Conservation (phyloP, 1,140 invertebrate genomes). For the Drosophila nasuta region DNA sequence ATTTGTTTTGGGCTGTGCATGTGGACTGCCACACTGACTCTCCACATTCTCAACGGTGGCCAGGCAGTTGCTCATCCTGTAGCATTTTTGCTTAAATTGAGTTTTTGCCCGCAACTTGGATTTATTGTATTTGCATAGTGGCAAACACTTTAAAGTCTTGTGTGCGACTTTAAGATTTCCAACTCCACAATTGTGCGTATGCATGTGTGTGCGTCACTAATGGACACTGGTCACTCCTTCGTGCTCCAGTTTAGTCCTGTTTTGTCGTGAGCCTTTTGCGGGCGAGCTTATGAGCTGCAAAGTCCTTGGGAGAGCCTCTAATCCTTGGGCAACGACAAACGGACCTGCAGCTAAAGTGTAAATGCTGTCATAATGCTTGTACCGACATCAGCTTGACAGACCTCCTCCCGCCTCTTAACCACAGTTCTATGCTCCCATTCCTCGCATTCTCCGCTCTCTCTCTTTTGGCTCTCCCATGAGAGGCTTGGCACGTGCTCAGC, state of each 20-base stretch:
- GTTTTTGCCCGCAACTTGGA: conserved; percentile 63
- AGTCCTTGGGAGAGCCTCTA: conserved; percentile 52
- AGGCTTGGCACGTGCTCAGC: conserved; percentile 41
- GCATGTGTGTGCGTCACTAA: conserved; percentile 17
- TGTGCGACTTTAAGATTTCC: conserved; percentile 14
- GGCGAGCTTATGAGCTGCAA: conserved; percentile 63
- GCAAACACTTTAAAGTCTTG: conserved; percentile 48
- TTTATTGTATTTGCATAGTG: conserved; percentile 75
- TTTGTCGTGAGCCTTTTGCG: conserved; percentile 54
- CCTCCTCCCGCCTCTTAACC: not conserved
- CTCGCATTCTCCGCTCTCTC: not conserved
- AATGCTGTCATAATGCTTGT: conserved; percentile 79
- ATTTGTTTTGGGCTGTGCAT: not conserved
- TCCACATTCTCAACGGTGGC: conserved; percentile 51
- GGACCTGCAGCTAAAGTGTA: conserved; percentile 59
- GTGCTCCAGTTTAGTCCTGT: conserved; percentile 1
- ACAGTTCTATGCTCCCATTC: not conserved
- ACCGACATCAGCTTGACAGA: conserved; percentile 73
- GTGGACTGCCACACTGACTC: conserved; percentile 37
- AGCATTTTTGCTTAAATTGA: conserved; percentile 62
- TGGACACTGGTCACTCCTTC: conserved; percentile 31
- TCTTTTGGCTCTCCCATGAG: not conserved
- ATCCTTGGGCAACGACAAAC: conserved; percentile 51
- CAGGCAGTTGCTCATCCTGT: conserved; percentile 43
- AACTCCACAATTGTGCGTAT: not conserved